A percentile compares a stretch with the other conserved stretches of the same genome.
Evolutionary conservation across 64 coral and sea anemone species (phyloP).

Genomic region (Stichodactyla mertensii): DNA sequence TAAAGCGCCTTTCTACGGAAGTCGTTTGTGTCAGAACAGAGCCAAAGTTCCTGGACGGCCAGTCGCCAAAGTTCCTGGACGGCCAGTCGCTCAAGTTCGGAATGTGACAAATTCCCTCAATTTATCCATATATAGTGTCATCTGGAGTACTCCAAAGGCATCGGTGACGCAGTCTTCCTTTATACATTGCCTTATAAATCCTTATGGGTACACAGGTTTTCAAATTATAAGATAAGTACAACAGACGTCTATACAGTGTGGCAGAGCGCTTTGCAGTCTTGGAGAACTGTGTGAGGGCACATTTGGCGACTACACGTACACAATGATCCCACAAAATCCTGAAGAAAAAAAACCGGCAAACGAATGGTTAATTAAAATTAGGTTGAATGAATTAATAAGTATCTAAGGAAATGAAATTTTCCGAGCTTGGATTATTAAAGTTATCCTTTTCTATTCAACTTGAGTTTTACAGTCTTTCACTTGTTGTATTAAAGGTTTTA

Average conservation of each 20-base stretch:
- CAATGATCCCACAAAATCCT: background rate
- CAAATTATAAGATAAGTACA: background rate
- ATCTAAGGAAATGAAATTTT: background rate
- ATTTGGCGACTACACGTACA: conserved; percentile 7
- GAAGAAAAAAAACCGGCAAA: background rate
- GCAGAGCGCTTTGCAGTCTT: conserved; percentile 11
- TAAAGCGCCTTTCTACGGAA: background rate
- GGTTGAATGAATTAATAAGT: background rate
- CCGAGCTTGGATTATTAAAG: too few relatives aligned
- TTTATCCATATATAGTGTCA: background rate
- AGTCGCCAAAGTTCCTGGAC: background rate
- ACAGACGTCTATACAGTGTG: background rate
- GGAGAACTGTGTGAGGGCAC: background rate
- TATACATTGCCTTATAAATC: background rate
- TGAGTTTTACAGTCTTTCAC: too few relatives aligned
- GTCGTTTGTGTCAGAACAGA: background rate
- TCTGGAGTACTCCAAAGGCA: background rate
- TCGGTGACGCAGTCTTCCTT: background rate
- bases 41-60: background rate
- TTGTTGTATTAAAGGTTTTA: background rate
- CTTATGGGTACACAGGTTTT: background rate
- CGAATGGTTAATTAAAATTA: background rate
- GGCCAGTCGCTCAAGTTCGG: background rate
- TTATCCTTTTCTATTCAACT: background rate
- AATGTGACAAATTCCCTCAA: background rate